These are phyloP conservation scores for Brachionus rubens DNA, from an alignment of 1,140 invertebrate species.

Conservation along the genomic window DNA sequence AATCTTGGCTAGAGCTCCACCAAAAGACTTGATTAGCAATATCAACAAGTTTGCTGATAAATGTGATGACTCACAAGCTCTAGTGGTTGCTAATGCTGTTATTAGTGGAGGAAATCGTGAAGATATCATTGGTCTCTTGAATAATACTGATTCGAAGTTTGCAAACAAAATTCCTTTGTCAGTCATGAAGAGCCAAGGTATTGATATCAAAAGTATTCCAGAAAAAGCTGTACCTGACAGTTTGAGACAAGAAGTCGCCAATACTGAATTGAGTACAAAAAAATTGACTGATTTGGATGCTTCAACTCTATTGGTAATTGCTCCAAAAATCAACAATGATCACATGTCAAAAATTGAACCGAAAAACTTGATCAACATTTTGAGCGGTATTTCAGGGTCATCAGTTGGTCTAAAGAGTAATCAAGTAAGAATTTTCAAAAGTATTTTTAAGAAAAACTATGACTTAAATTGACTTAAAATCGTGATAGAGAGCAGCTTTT, in stretches of 20 bases:
- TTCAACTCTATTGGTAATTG: not conserved
- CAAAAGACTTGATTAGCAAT: not conserved
- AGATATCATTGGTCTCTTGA: not conserved
- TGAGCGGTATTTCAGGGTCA: not conserved
- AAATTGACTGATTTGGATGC: not conserved
- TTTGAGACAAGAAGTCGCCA: not conserved
- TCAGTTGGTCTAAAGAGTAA: not conserved
- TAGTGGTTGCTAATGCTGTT: not conserved
- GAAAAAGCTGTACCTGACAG: constrained; percentile 9
- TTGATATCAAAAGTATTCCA: too few species aligned
- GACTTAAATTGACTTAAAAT: not conserved
- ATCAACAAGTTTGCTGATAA: not conserved
- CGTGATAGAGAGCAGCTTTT: not conserved
- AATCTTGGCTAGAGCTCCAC: not conserved
- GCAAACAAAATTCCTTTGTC: not conserved
- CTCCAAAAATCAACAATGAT: not conserved
- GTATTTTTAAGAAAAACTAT: not conserved
- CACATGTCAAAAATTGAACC: not conserved
- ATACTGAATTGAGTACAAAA: not conserved
- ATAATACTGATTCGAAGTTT: not conserved
- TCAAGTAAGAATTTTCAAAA: constrained; percentile 16
- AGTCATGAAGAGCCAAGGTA: not conserved
- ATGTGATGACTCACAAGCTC: not conserved
- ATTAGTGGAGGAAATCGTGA: not conserved
- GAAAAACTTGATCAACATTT: not conserved